Conservation (phyloP, 2,888 invertebrate species). For the Rutpela maculata region DNA sequence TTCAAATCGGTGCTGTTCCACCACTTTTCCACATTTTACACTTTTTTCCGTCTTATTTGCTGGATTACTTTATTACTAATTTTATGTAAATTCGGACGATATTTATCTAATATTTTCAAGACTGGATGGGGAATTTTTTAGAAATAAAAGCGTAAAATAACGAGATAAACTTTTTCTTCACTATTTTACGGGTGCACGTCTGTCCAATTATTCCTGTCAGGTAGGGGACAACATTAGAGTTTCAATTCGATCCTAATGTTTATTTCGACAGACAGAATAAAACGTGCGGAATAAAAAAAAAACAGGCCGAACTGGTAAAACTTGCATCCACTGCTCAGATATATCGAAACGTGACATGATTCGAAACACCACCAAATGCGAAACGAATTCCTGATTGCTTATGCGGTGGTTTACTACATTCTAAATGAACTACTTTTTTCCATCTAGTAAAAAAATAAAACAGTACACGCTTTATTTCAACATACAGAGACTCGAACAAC, state of each 20-base stretch:
- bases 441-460: neutral
- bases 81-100: no score
- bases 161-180: neutral
- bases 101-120: neutral
- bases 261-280: conserved; percentile 18
- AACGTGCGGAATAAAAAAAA: conserved; percentile 25
- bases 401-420: conserved; percentile 25
- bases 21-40: no score
- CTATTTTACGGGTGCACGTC: neutral
- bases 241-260: conserved; percentile 31
- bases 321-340: conserved; percentile 40
- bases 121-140: neutral
- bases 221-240: conserved; percentile 23
- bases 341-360: conserved; percentile 42
- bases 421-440: neutral
- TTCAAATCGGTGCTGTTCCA: no score
- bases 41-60: no score
- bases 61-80: no score
- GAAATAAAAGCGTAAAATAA: neutral
- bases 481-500: neutral
- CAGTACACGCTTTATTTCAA: neutral
- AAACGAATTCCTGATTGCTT: conserved; percentile 35
- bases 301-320: conserved; percentile 41
- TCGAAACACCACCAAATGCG: conserved; percentile 39
- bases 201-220: conserved; percentile 26